phyloP scores from a whole-genome alignment of 2,797 vertebrate genomes.

The Artibeus jamaicensis region DNA sequence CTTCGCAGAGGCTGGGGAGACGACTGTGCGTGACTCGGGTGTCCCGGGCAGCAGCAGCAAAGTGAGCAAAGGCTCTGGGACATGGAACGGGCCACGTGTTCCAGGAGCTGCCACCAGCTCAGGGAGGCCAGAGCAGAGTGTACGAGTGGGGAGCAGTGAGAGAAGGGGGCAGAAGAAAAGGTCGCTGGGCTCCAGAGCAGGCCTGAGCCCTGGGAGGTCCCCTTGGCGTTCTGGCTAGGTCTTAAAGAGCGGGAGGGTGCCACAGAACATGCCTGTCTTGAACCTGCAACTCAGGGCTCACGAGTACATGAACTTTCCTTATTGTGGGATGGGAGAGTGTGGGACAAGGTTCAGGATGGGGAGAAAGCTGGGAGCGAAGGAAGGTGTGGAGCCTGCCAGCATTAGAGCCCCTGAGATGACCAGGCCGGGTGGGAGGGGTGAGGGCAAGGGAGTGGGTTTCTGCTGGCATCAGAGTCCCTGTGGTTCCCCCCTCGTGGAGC shows the following conservation, averaged over 20 bases:
- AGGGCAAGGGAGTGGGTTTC: background rate
- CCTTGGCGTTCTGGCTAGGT: background rate
- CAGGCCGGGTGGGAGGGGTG: background rate
- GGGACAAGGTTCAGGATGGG: background rate
- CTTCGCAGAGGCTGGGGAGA: background rate
- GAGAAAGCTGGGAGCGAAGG: background rate
- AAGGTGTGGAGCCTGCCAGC: background rate
- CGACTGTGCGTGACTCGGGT: background rate
- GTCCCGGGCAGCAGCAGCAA: background rate
- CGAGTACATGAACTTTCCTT: background rate
- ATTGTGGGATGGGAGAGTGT: fast-evolving
- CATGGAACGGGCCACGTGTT: background rate
- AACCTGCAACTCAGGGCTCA: background rate
- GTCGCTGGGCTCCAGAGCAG: background rate
- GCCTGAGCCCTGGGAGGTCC: background rate
- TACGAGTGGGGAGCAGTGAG: background rate
- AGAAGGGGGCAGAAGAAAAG: background rate
- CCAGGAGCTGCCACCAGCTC: background rate
- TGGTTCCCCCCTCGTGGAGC: background rate
- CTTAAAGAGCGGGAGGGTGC: background rate
- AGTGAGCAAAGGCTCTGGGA: background rate
- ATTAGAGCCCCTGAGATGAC: background rate
- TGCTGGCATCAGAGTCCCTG: background rate
- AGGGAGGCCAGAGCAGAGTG: background rate
- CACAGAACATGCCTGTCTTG: background rate